Base-by-base conservation (phyloP, 2,797 vertebrate genomes). In the Trachops cirrhosus region DNA sequence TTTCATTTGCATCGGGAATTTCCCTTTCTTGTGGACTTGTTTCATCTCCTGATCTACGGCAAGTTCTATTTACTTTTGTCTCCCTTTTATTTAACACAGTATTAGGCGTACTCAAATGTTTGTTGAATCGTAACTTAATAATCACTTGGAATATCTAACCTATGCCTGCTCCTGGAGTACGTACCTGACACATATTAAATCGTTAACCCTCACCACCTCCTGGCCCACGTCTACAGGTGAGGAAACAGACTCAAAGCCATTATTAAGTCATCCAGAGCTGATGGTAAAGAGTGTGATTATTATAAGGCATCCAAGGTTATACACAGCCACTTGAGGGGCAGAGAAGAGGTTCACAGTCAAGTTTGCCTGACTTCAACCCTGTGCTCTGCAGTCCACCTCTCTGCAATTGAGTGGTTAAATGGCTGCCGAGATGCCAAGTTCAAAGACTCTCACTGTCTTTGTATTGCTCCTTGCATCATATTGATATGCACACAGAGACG, bases 21-120 rank as follows among this genome's bases (percentile, higher is more conserved):
- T 64, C 75, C 52, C 79, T 96, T 82, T 91, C 52, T 62, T 5
- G 5, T 74, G 37, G 75, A 46, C 22, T 93, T 64, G 21, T n/a
- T 75, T 87, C 68, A 88, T 46, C 48, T 22, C 9, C 46, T 82
- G 54, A 86, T 68, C 59, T 92, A 16, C 3, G 57, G 41, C 34
- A 86, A 88, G 57, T 3, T 57, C 21, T 57, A 29, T 80, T 95
- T 32, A 73, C 67, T 94, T 86, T 90, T 70, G 26, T 95, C 78
- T 86, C n/a, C 82, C 48, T 92, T 79, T 86, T 94, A 71, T 73
- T 96, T 73, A 80, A 94, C 59, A 95, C 0, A 2, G 52, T 68
- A 91, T 91, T 86, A 96, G 82, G 91, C 57, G 41, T 79, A 54
- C 41, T 91, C 71, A 93, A 97, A 97, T 93, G 93, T 96, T 94